A percentile compares a stretch with the other conserved stretches of the same genome.
Conservation (phyloP, 2,113 vertebrate species). For the Empidonax alnorum region DNA sequence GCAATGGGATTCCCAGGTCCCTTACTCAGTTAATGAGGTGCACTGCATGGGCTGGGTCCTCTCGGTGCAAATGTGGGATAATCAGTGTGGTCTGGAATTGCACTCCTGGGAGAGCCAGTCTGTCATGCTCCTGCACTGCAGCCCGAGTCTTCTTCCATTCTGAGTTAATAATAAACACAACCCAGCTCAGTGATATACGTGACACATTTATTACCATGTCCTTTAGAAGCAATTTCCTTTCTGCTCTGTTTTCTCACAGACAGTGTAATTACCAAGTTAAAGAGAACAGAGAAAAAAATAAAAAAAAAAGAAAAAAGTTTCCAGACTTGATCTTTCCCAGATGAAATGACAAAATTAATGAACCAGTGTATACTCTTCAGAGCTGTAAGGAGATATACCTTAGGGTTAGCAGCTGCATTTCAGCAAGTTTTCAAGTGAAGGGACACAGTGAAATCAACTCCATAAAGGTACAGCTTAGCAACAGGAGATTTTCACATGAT, state of each 20-base stretch:
- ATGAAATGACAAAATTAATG: conserved; percentile 56
- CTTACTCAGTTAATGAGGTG: neutral
- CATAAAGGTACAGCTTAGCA: neutral
- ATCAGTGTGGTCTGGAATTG: neutral
- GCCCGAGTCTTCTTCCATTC: neutral
- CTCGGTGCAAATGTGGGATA: neutral
- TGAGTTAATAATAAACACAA: conserved; percentile 48
- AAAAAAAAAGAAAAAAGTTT: neutral
- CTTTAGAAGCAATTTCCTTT: conserved; percentile 65
- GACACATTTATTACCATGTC: conserved; percentile 53
- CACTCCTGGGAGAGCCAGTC: neutral
- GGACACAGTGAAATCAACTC: neutral
- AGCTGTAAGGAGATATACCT: conserved; percentile 8
- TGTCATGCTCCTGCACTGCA: fast-evolving
- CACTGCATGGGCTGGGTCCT: fast-evolving
- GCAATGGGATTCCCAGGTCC: neutral
- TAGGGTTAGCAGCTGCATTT: conserved; percentile 49
- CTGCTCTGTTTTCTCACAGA: conserved; percentile 61
- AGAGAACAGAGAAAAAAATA: neutral
- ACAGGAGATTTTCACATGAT: neutral
- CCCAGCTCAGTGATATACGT: conserved; percentile 25
- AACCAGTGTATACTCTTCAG: conserved; percentile 14
- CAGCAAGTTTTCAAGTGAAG: conserved; percentile 34
- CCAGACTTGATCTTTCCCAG: conserved; percentile 62
- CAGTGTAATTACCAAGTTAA: conserved; percentile 45